These are phyloP conservation scores for Dasyprocta punctata DNA, from an alignment of 2,113 vertebrate species.

Conservation along the genomic window DNA sequence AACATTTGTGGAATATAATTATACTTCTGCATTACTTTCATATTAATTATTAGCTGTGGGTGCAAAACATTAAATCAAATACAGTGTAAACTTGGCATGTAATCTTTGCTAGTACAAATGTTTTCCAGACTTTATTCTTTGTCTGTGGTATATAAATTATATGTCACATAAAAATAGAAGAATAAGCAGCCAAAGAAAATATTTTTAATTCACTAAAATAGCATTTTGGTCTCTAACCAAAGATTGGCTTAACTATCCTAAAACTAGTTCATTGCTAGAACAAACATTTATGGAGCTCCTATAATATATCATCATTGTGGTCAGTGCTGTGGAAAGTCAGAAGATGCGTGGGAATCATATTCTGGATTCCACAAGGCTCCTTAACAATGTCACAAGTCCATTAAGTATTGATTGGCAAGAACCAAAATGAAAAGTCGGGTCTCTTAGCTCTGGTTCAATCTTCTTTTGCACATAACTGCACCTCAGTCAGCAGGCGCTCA, in stretches of 20 bases:
- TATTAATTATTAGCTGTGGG: constrained; percentile 58
- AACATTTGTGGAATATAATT: constrained; percentile 60
- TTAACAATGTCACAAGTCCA: not conserved
- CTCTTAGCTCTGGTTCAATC: constrained; percentile 1
- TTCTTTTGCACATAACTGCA: not conserved
- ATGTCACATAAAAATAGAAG: not conserved
- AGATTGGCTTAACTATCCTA: not conserved
- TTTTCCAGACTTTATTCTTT: constrained; percentile 53
- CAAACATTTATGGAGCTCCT: not conserved
- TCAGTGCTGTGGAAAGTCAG: not conserved
- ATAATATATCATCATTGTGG: not conserved
- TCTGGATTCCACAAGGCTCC: not conserved
- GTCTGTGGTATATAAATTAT: constrained; percentile 3
- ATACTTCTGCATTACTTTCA: constrained; percentile 48
- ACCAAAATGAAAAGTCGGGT: not conserved
- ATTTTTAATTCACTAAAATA: constrained; percentile 40
- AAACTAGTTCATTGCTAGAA: not conserved
- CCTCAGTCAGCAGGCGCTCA: not conserved
- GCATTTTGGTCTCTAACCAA: constrained; percentile 34
- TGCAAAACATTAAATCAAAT: constrained; percentile 69
- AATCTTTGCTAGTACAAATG: constrained; percentile 57
- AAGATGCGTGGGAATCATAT: not conserved
- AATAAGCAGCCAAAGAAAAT: constrained; percentile 29
- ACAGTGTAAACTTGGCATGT: constrained; percentile 38
- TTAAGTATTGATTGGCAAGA: not conserved